phyloP scores from a whole-genome alignment of 2,888 invertebrate genomes.

The Salpingus planirostris region DNA sequence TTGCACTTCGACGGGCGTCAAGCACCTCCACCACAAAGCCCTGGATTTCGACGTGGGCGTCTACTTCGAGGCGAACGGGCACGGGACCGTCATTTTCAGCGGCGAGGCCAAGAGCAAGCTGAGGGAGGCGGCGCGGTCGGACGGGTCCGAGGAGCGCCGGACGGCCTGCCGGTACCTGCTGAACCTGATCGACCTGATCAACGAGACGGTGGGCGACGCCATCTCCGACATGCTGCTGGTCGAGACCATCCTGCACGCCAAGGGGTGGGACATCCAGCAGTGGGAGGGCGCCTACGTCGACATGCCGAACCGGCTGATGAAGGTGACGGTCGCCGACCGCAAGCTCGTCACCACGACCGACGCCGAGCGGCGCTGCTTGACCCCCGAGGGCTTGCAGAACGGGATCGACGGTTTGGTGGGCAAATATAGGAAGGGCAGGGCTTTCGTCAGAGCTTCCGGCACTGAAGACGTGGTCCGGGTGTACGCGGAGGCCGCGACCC shows the following conservation, averaged over 20 bases:
- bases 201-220: constrained; percentile 95
- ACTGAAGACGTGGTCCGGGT: constrained; percentile 95
- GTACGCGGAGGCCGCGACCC: constrained; percentile 86
- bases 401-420: constrained; percentile 64
- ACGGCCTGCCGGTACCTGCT: constrained; percentile 56
- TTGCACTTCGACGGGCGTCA: constrained; percentile 93
- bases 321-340: constrained; percentile 82
- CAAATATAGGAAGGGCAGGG: constrained; percentile 61
- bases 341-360: constrained; percentile 77
- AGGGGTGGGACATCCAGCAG: constrained; percentile 67
- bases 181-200: constrained; percentile 74
- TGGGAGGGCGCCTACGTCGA: constrained; percentile 82
- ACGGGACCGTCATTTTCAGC: constrained; percentile 89
- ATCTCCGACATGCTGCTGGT: constrained; percentile 92
- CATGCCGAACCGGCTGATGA: constrained; percentile 79
- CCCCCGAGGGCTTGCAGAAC: constrained; percentile 76
- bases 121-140: constrained; percentile 16
- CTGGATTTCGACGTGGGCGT: constrained; percentile 87
- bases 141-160: constrained; percentile 33
- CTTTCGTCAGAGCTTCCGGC: constrained; percentile 93
- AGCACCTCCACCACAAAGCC: constrained; percentile 90
- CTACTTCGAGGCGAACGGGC: constrained; percentile 99
- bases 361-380: constrained; percentile 73
- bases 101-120: constrained; percentile 54
- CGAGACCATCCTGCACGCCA: constrained; percentile 77